phyloP scores from a whole-genome alignment of 2,797 vertebrate species.

The Rhincodon typus region DNA sequence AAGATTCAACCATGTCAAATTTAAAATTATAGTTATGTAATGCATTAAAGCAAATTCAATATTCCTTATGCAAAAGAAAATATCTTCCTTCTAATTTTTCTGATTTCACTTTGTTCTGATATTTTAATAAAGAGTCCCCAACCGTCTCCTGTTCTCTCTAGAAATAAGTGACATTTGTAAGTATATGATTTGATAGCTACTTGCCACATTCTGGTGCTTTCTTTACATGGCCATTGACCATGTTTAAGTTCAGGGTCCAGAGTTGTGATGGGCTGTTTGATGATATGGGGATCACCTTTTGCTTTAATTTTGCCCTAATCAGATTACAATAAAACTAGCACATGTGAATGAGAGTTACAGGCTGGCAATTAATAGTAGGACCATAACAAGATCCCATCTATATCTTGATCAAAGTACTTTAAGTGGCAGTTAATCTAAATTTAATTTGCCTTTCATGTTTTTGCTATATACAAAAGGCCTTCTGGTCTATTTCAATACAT shows the following conservation, averaged over 20 bases:
- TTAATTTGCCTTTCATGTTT: neutral
- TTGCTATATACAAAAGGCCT: neutral
- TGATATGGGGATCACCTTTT: neutral
- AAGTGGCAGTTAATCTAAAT: neutral
- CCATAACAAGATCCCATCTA: neutral
- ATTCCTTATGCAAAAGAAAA: neutral
- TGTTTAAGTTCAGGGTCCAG: neutral
- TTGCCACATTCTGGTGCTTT: neutral
- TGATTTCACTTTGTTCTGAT: neutral
- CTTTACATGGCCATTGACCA: neutral
- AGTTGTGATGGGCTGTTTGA: neutral
- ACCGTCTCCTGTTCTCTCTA: neutral
- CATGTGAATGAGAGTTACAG: neutral
- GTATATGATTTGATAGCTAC: neutral
- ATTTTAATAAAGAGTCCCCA: neutral
- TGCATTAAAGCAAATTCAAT: neutral
- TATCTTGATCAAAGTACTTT: neutral
- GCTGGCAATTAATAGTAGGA: neutral
- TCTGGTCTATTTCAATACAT: neutral
- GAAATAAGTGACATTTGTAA: neutral
- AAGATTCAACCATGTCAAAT: neutral
- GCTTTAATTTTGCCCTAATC: neutral
- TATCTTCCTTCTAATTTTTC: neutral
- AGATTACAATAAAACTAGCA: neutral
- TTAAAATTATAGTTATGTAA: neutral